Percentiles rank a stretch among this genome's conserved stretches.
These are phyloP conservation scores for Pachyseris speciosa DNA, from an alignment of 64 coral and sea anemone genomes.

Conservation along the genomic window DNA sequence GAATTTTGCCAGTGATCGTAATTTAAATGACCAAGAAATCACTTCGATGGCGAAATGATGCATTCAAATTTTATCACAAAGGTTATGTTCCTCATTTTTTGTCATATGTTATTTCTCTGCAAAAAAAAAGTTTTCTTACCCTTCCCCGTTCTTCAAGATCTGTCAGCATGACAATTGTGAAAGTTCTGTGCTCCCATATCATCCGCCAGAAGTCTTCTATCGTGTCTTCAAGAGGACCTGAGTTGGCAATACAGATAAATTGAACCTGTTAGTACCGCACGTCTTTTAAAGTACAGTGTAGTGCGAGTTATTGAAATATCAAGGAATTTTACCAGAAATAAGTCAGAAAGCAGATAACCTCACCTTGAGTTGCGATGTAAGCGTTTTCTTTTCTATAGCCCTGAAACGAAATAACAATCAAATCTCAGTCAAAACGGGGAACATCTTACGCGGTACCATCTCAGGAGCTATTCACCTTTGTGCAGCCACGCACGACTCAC, in stretches of 20 bases:
- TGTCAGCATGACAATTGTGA: conserved; percentile 99
- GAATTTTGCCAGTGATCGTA: too few relatives aligned
- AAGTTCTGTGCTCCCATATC: conserved; percentile 92
- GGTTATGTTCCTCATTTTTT: background rate
- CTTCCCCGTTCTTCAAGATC: conserved; percentile 89
- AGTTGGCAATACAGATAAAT: too few relatives aligned
- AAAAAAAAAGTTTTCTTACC: conserved; percentile 26
- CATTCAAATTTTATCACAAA: background rate
- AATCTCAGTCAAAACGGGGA: background rate
- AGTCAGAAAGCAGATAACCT: background rate
- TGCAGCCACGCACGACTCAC: too few relatives aligned
- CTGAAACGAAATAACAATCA: conserved; percentile 24
- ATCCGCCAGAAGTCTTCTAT: conserved; percentile 95
- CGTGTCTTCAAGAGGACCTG: conserved; percentile 89
- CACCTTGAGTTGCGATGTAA: conserved; percentile 99
- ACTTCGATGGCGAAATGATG: too few relatives aligned
- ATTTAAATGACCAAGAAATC: too few relatives aligned
- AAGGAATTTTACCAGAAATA: background rate
- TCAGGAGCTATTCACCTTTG: too few relatives aligned
- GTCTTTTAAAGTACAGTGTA: too few relatives aligned
- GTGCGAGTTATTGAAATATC: too few relatives aligned
- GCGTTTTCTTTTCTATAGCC: conserved; percentile 98
- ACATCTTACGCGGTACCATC: too few relatives aligned
- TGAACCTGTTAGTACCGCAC: too few relatives aligned
- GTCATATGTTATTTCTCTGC: background rate